phyloP scores from a whole-genome alignment of 2,888 invertebrate species.

The Metopia argyrocephala region DNA sequence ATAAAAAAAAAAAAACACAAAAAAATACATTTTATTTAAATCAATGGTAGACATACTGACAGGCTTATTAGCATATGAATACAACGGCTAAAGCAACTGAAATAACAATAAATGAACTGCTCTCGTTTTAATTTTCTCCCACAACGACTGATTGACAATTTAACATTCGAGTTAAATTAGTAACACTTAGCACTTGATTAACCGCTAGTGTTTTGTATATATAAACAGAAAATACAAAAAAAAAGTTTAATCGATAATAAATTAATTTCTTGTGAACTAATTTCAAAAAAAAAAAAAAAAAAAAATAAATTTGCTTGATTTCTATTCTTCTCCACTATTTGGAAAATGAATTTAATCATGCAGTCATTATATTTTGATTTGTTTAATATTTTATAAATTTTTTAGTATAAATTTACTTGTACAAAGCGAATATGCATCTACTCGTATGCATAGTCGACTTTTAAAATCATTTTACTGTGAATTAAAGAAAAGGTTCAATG shows the following conservation, averaged over 20 bases:
- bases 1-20: slow-evolving; percentile 17
- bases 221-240: no score
- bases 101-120: neutral
- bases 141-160: neutral
- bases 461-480: no score
- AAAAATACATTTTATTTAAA: slow-evolving; percentile 39
- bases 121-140: neutral
- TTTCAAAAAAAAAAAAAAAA: no score
- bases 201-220: neutral
- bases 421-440: no score
- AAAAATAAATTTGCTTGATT: no score
- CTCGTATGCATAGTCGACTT: no score
- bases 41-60: slow-evolving; percentile 42
- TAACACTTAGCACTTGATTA: neutral
- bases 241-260: neutral
- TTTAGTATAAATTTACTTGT: no score
- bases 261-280: neutral
- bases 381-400: no score
- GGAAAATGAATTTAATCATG: no score
- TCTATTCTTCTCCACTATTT: no score
- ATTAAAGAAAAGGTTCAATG: no score
- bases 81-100: neutral
- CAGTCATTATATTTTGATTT: no score
- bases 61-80: slow-evolving; percentile 53
- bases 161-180: neutral